Evolutionary conservation across 2,113 vertebrate genomes (phyloP).

Genomic region (Hippopotamus amphibius): DNA sequence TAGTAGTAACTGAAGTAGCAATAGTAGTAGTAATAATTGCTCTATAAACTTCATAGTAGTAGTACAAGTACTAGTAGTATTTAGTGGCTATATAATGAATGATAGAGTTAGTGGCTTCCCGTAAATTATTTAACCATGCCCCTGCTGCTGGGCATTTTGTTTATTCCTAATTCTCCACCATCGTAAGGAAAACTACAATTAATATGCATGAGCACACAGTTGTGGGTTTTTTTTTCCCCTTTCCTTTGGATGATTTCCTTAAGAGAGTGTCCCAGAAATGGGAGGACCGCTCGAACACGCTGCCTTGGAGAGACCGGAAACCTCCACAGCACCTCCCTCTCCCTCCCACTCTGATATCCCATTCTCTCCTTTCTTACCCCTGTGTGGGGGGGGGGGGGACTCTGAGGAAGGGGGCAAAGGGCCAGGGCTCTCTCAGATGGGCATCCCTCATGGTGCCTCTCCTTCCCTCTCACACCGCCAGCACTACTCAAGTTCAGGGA

Average conservation of each 20-base stretch:
- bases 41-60: background rate
- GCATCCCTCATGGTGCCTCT: too few relatives aligned
- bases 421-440: background rate
- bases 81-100: background rate
- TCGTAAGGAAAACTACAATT: background rate
- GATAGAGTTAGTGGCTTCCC: background rate
- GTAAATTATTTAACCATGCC: background rate
- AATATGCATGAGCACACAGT: background rate
- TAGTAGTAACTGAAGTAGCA: background rate
- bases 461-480: background rate
- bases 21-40: background rate
- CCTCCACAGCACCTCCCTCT: background rate
- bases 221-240: background rate
- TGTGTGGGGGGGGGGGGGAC: background rate
- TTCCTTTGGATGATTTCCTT: conserved; percentile 18
- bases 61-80: background rate
- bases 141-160: background rate
- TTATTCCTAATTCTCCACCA: background rate
- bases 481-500: background rate
- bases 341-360: too few relatives aligned
- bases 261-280: background rate
- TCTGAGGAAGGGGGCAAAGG: background rate
- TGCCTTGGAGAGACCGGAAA: background rate
- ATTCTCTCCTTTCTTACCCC: background rate
- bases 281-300: background rate